phyloP scores from a whole-genome alignment of 2,888 invertebrate species.

The Spodoptera picta region DNA sequence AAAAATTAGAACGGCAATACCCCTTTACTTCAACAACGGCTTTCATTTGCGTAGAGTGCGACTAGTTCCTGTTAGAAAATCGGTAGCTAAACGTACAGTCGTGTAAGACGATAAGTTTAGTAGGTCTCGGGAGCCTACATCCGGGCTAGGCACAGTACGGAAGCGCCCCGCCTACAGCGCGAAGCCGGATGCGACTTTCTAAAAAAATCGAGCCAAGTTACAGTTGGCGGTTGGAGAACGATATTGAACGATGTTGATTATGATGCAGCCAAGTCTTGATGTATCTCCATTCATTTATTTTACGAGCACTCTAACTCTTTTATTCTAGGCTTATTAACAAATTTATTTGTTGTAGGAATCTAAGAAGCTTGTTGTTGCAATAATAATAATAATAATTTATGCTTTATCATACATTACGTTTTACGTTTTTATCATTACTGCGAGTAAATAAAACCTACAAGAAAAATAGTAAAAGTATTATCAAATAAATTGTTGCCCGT shows the following conservation, averaged over 20 bases:
- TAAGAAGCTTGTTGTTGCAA: not conserved
- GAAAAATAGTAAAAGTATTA: not conserved
- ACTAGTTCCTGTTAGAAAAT: constrained; percentile 49
- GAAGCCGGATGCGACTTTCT: constrained; percentile 87
- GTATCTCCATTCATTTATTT: constrained; percentile 10
- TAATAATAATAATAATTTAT: too few species aligned
- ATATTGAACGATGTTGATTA: constrained; percentile 50
- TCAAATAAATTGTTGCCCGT: constrained; percentile 1
- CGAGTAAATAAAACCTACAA: too few species aligned
- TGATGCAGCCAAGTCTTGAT: constrained; percentile 8
- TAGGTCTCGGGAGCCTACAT: constrained; percentile 77
- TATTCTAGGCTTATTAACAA: not conserved
- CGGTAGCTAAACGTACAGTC: constrained; percentile 39
- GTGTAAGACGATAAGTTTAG: constrained; percentile 62
- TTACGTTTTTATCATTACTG: too few species aligned
- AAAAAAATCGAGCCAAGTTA: constrained; percentile 82
- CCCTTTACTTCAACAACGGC: not conserved
- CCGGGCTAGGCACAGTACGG: constrained; percentile 76
- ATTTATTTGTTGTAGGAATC: not conserved
- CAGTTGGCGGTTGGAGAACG: constrained; percentile 57
- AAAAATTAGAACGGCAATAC: constrained; percentile 5
- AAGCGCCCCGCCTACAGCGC: constrained; percentile 77
- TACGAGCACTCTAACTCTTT: not conserved
- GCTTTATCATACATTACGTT: too few species aligned
- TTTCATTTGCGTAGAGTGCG: constrained; percentile 25